Percentiles rank a stretch among this genome's conserved stretches.
phyloP scores from a whole-genome alignment of 2,888 invertebrate genomes.

The Andricus quercusramuli region DNA sequence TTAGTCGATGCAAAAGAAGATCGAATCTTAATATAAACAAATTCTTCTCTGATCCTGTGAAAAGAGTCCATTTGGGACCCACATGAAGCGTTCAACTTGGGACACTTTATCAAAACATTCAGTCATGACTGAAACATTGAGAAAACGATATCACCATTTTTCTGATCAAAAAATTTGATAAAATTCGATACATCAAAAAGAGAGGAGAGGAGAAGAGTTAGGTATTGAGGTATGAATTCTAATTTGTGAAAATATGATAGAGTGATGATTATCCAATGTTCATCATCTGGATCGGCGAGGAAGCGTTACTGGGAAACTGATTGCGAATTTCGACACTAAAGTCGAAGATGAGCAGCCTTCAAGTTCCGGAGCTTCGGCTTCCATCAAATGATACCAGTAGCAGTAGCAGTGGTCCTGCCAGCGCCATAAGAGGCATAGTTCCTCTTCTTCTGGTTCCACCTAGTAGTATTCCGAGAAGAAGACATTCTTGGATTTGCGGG shows the following conservation, averaged over 20 bases:
- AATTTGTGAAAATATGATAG: not conserved
- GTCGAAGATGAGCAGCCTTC: conserved; percentile 80
- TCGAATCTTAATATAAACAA: too few species aligned
- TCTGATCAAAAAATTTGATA: not conserved
- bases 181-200: not conserved
- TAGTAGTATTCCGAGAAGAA: conserved; percentile 82
- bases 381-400: conserved; percentile 78
- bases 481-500: conserved; percentile 90
- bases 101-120: too few species aligned
- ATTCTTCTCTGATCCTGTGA: too few species aligned
- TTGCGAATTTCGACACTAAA: conserved; percentile 64
- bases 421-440: conserved; percentile 60
- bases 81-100: too few species aligned
- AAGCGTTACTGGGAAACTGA: conserved; percentile 37
- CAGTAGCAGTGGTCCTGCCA: conserved; percentile 44
- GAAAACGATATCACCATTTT: not conserved
- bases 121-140: not conserved
- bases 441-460: conserved; percentile 79
- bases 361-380: conserved; percentile 86
- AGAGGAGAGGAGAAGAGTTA: not conserved
- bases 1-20: too few species aligned
- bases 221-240: not conserved
- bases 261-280: not conserved
- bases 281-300: not conserved
- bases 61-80: too few species aligned